Evolutionary conservation across 2,797 vertebrate genomes (phyloP), one percentile per base, ranked within the genome.

Genomic region (Catamblyrhynchus diadema): DNA sequence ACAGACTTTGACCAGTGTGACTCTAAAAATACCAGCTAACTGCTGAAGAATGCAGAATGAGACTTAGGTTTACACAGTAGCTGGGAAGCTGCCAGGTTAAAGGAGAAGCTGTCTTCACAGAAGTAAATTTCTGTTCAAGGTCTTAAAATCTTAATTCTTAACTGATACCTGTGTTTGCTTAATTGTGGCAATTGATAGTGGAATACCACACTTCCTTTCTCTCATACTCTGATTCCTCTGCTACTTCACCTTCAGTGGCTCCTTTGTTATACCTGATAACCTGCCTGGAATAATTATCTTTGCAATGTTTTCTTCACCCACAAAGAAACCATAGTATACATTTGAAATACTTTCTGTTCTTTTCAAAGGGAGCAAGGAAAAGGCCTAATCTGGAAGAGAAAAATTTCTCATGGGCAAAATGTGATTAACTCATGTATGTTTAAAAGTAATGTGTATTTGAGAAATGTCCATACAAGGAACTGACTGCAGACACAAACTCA

Each of bases 21-120:
- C 88, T 95, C 85, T 86, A 81, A 96, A 94, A 96, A 92, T 93
- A 91, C 5, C 93, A 86, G 47, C 54, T 83, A 93, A 86, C 65
- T 94, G 92, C 95, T 92, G 87, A 91, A 95, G 94, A 95, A 95
- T 94, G 88, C 85, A 93, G 92, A 86, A 32, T 88, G 83, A 89
- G 82, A 81, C 59, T 90, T 90, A n/a, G 81, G 57, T 92, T 97
- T 97, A 71, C 72, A 81, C 53, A 87, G 84, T 88, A 78, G 79
- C 15, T 93, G 88, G 86, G 81, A 82, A 85, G 53, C 71, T 91
- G 86, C 93, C 92, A 93, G 86, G 30, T 79, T 78, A 61, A 74
- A 78, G 65, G 47, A 86, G 85, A 67, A 91, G 33, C 81, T 89
- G 53, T 86, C 70, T 94, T 95, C 39, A 41, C 50, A 50, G 59